Conservation (phyloP, 2,113 vertebrate genomes). For the Spizaetus ornatus region DNA sequence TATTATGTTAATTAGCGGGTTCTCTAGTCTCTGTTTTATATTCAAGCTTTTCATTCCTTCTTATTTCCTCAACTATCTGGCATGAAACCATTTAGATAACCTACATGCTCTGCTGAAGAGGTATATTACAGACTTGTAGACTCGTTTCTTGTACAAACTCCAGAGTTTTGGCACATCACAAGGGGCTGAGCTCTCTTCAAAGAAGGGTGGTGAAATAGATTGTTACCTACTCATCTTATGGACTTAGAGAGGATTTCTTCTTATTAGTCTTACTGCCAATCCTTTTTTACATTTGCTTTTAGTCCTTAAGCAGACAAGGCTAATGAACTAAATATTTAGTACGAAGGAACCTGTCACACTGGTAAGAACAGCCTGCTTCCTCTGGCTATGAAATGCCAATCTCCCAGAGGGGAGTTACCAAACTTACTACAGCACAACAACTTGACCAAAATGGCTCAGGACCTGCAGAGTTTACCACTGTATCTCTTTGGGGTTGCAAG, state of each 20-base stretch:
- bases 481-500: background rate
- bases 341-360: background rate
- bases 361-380: background rate
- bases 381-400: background rate
- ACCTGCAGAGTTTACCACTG: background rate
- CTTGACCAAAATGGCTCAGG: background rate
- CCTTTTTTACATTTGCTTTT: background rate
- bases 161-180: background rate
- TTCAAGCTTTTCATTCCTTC: background rate
- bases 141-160: background rate
- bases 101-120: background rate
- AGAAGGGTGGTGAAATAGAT: background rate
- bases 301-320: background rate
- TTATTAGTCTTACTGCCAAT: background rate
- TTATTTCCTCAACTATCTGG: background rate
- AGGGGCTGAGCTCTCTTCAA: background rate
- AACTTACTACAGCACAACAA: background rate
- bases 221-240: background rate
- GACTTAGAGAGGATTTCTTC: background rate
- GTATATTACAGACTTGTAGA: background rate
- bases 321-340: background rate
- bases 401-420: background rate
- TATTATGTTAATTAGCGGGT: conserved; percentile 4
- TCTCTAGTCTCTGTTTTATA: background rate
- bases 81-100: conserved; percentile 18